These are phyloP conservation scores for Aphelinus atriplicis DNA, from an alignment of 1,140 invertebrate genomes.

Conservation along the genomic window DNA sequence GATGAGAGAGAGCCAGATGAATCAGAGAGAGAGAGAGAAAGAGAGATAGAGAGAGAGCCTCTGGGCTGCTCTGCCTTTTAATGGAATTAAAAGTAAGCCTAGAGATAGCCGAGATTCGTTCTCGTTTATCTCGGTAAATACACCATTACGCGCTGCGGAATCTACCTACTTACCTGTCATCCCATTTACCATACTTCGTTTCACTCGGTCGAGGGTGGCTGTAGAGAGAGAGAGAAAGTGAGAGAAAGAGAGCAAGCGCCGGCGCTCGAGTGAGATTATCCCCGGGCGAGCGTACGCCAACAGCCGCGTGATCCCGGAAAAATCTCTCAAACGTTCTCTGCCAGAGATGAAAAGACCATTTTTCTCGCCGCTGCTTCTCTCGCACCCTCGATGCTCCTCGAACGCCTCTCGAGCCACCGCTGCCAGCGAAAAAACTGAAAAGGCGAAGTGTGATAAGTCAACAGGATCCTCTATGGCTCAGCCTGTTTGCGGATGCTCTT, in stretches of 20 bases:
- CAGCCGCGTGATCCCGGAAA: constrained; percentile 17
- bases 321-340: constrained; percentile 24
- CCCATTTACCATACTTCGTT: constrained; percentile 37
- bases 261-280: not conserved
- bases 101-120: constrained; percentile 48
- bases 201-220: constrained; percentile 13
- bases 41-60: too few relatives aligned
- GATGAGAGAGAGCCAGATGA: too few relatives aligned
- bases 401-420: not conserved
- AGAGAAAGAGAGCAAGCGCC: not conserved
- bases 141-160: constrained; percentile 49
- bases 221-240: not conserved
- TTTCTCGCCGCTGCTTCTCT: not conserved
- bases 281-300: not conserved
- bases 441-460: not conserved
- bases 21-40: too few relatives aligned
- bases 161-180: constrained; percentile 49
- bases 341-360: constrained; percentile 31
- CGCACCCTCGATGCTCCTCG: not conserved
- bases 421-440: constrained; percentile 2
- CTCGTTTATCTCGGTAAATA: constrained; percentile 54
- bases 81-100: constrained; percentile 62
- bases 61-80: constrained; percentile 43
- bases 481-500: not conserved
- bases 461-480: not conserved